Evolutionary conservation across 2,113 vertebrate genomes (phyloP).

Genomic region (Symphodus melops): DNA sequence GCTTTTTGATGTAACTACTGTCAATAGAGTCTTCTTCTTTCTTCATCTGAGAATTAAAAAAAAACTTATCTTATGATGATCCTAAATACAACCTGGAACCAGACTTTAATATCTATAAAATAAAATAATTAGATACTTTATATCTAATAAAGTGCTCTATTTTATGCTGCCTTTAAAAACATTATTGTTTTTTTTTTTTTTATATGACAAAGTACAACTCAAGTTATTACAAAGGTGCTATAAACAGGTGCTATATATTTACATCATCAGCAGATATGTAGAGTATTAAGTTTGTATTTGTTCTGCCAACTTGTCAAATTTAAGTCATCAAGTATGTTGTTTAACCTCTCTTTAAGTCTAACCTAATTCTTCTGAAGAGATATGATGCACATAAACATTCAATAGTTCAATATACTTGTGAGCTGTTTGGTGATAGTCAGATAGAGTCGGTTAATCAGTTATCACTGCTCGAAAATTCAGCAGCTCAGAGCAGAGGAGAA

Average conservation of each 20-base stretch:
- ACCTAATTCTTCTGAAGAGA: neutral
- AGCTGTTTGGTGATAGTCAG: neutral
- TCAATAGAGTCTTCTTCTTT: neutral
- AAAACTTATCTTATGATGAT: neutral
- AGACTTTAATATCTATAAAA: too few species aligned
- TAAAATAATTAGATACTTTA: too few species aligned
- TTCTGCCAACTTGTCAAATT: neutral
- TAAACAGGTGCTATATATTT: neutral
- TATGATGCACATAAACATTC: neutral
- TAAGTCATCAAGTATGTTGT: neutral
- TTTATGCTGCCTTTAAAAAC: neutral
- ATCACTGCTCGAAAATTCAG: too few species aligned
- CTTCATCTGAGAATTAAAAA: neutral
- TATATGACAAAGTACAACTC: neutral
- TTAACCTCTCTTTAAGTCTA: neutral
- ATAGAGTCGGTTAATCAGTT: neutral
- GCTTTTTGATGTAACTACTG: constrained; percentile 1
- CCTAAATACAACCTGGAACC: neutral
- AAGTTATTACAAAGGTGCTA: neutral
- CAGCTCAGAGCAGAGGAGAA: too few species aligned
- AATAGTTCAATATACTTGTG: too few species aligned
- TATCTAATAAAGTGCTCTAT: neutral
- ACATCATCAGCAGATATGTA: neutral
- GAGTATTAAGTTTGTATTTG: neutral
- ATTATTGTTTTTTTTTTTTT: neutral